Conservation (phyloP, 2,888 invertebrate genomes). For the Erebia ligea region DNA sequence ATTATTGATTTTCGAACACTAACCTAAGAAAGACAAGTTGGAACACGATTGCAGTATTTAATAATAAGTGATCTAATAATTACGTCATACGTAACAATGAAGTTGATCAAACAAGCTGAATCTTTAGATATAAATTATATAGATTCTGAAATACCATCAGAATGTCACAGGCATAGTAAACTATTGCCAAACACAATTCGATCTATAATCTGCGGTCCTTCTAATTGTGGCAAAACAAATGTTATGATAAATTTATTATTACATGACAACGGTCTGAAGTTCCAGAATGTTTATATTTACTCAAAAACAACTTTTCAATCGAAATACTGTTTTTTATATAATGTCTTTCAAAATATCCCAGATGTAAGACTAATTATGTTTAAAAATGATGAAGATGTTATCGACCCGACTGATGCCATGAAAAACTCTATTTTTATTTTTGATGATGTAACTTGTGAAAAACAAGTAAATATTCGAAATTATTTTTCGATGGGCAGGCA, state of each 20-base stretch:
- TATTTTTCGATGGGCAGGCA: conserved; percentile 38
- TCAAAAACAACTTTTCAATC: conserved; percentile 39
- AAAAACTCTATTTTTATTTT: neutral
- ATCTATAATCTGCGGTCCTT: conserved; percentile 37
- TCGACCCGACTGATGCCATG: conserved; percentile 40
- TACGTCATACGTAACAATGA: neutral
- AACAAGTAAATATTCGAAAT: conserved; percentile 37
- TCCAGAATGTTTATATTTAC: conserved; percentile 37
- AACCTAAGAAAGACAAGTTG: neutral
- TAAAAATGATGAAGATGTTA: conserved; percentile 29
- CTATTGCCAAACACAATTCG: conserved; percentile 34
- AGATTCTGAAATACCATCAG: neutral
- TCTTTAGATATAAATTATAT: conserved; percentile 5
- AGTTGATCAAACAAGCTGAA: neutral
- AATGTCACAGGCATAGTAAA: conserved; percentile 22
- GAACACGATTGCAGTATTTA: neutral
- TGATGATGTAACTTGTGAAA: conserved; percentile 3
- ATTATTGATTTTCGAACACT: neutral
- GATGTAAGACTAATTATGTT: conserved; percentile 28
- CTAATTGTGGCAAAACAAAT: conserved; percentile 41
- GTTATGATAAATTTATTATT: conserved; percentile 37
- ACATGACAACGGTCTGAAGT: conserved; percentile 40
- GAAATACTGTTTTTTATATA: conserved; percentile 36
- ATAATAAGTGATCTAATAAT: neutral
- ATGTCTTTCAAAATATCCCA: conserved; percentile 31